A percentile compares a stretch with the other conserved stretches of the same genome.
phyloP scores from a whole-genome alignment of 2,888 invertebrate genomes.

The Hipparchia semele region DNA sequence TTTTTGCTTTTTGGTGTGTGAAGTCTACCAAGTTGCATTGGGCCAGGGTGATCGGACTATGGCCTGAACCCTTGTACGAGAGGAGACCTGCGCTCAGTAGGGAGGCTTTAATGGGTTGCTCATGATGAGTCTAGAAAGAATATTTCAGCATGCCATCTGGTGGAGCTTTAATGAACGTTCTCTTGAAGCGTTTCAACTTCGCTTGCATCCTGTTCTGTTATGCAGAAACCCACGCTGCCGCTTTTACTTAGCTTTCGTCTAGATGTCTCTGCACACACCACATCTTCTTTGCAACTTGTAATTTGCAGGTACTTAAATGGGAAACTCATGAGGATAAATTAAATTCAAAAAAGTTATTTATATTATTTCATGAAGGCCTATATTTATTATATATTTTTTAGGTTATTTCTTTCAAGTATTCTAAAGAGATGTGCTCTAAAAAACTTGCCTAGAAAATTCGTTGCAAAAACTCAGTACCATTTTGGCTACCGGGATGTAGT shows the following conservation, averaged over 20 bases:
- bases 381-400: too few species aligned
- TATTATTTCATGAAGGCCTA: too few species aligned
- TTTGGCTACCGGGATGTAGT: neutral
- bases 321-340: too few species aligned
- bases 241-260: neutral
- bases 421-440: neutral
- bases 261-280: conserved; percentile 5
- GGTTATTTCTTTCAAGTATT: too few species aligned
- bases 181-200: neutral
- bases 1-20: too few species aligned
- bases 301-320: too few species aligned
- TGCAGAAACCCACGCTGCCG: neutral
- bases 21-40: too few species aligned
- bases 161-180: neutral
- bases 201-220: neutral
- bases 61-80: too few species aligned
- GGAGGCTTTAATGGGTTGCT: too few species aligned
- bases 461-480: neutral
- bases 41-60: too few species aligned
- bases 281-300: neutral
- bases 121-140: neutral
- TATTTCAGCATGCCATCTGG: conserved; percentile 3
- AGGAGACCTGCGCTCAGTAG: too few species aligned
- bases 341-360: too few species aligned
- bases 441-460: neutral